A percentile compares a stretch with the other conserved stretches of the same genome.
Conservation (phyloP, 2,797 vertebrate genomes). For the Enteromius unitaeniatus region DNA sequence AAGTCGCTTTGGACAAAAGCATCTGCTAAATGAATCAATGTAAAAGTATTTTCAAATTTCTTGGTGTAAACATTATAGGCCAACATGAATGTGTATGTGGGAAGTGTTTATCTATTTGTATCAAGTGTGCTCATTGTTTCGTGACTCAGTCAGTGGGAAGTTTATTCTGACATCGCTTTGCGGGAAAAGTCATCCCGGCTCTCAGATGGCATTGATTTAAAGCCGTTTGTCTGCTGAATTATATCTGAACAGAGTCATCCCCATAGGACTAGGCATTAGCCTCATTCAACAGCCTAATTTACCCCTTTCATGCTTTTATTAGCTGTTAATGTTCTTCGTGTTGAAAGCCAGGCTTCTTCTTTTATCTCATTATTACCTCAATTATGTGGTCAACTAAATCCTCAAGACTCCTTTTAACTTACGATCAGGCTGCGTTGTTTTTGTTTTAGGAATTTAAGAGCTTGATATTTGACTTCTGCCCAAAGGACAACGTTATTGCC, state of each 20-base stretch:
- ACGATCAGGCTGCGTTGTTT: slow-evolving; percentile 48
- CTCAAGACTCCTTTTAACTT: slow-evolving; percentile 47
- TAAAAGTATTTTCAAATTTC: not conserved
- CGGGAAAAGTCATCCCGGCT: slow-evolving; percentile 27
- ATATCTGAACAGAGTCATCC: slow-evolving; percentile 64
- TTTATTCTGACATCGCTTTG: slow-evolving; percentile 8
- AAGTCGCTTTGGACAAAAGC: too few species aligned
- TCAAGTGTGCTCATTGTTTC: slow-evolving; percentile 18
- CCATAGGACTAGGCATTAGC: slow-evolving; percentile 65
- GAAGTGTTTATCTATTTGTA: not conserved
- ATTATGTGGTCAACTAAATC: slow-evolving; percentile 63
- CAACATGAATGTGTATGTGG: not conserved
- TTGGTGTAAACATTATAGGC: not conserved
- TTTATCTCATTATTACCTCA: slow-evolving; percentile 69
- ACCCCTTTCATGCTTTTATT: slow-evolving; percentile 76
- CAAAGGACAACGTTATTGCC: slow-evolving; percentile 8
- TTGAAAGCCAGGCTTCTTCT: slow-evolving; percentile 63
- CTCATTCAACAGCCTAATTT: slow-evolving; percentile 71
- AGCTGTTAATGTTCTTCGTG: slow-evolving; percentile 76
- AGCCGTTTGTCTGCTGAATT: slow-evolving; percentile 62
- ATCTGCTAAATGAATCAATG: too few species aligned
- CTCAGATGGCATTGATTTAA: slow-evolving; percentile 71
- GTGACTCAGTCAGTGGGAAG: slow-evolving; percentile 9
- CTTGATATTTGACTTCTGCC: slow-evolving; percentile 44
- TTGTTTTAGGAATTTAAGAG: slow-evolving; percentile 31